phyloP scores from a whole-genome alignment of 2,888 invertebrate species.

The Craniophora ligustri region DNA sequence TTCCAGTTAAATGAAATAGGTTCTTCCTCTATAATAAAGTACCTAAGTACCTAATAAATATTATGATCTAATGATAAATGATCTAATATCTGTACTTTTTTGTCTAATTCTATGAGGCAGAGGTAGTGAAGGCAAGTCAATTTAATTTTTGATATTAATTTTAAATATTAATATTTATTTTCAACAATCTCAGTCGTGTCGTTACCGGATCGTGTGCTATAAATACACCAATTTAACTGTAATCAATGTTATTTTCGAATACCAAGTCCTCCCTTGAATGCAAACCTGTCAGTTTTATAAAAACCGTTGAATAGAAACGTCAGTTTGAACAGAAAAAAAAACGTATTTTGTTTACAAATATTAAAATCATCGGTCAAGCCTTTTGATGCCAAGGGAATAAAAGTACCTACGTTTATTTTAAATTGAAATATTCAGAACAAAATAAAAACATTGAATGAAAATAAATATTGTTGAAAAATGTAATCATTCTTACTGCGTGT shows the following conservation, averaged over 20 bases:
- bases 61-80: no score
- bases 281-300: slow-evolving; percentile 59
- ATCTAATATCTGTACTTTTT: no score
- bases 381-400: slow-evolving; percentile 6
- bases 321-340: slow-evolving; percentile 47
- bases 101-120: no score
- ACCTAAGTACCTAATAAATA: no score
- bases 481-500: no score
- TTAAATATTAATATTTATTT: background rate
- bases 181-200: slow-evolving; percentile 14
- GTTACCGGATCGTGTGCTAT: slow-evolving; percentile 35
- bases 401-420: no score
- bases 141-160: background rate
- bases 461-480: no score
- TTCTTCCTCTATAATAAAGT: no score
- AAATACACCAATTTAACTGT: slow-evolving; percentile 49
- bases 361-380: slow-evolving; percentile 1
- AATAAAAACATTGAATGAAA: no score
- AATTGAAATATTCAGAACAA: no score
- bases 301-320: slow-evolving; percentile 60
- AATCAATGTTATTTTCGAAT: slow-evolving; percentile 64
- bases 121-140: no score
- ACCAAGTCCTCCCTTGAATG: slow-evolving; percentile 56
- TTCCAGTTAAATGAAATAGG: no score
- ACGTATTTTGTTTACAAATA: slow-evolving; percentile 22